Base-by-base conservation (phyloP, 2,888 invertebrate species). In the Druceiella hillmani region DNA sequence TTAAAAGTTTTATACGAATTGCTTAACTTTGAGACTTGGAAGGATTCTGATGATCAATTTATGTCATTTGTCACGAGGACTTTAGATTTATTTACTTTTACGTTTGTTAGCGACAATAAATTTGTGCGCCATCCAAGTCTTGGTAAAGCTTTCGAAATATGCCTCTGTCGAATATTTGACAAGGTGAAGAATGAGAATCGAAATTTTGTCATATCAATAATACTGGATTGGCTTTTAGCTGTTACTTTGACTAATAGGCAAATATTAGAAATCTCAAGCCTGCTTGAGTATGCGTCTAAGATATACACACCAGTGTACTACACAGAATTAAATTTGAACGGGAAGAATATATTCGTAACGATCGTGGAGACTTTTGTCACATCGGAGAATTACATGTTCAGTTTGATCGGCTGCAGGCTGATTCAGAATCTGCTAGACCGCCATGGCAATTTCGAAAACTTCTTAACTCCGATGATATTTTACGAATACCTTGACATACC, bases 401-500 rank as follows among this genome's bases (percentile, higher is more conserved):
- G 72, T 50, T 55, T 78, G 0, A 53, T 77, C 9, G 78, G 76
- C 0, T 73, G 73, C 48, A 60, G 75, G 10, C 63, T 79, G 1
- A 51, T 79, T 20, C 70, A 75, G 24, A 62, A 66, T 46, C 58
- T 80, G 33, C 53, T 80, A 3, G 80, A 81, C 50, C 62, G 78
- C 25, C 62, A 65, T 20, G 53, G 60, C 0, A 80, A 81, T 43
- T 58, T 56, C 9, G 41, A 53, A 1, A 54, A 62, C 38, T 64
- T 78, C 44, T 56, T 64, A 38, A 63, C 66, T 1, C 78, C 79
- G 1, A 65, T 59, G n/a, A 64, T 79, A 30, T 63, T 58, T 39
- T 63, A 63, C 33, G 58, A 63, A 37, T 62, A 59, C 22, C 58
- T 59, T 17, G 51, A 70, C 52, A 67, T 70, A 7, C 60, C 62